Percentiles rank a stretch among this genome's conserved stretches.
Conservation (phyloP, 1,140 invertebrate species). For the Scaptomyza pallida region DNA sequence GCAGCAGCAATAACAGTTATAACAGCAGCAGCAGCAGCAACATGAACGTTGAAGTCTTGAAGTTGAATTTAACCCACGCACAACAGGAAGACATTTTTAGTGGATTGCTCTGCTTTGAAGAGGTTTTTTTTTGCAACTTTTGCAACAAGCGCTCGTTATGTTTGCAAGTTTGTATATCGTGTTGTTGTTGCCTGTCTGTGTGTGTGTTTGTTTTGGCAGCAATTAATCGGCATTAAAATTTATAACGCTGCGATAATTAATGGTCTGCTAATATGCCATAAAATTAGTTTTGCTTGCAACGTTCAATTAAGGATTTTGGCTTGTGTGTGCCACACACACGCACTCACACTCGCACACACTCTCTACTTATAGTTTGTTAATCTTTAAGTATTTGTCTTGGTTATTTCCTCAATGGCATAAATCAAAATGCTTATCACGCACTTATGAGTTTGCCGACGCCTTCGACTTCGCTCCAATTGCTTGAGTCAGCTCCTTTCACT, state of each 20-base stretch:
- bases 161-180: slow-evolving; percentile 53
- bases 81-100: slow-evolving; percentile 71
- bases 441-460: slow-evolving; percentile 47
- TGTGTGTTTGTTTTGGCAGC: slow-evolving; percentile 65
- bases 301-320: slow-evolving; percentile 79
- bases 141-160: slow-evolving; percentile 56
- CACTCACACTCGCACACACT: too few species aligned
- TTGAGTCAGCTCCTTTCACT: slow-evolving; percentile 10
- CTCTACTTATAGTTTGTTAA: too few species aligned
- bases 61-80: slow-evolving; percentile 66
- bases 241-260: slow-evolving; percentile 77
- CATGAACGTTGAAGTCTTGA: slow-evolving; percentile 32
- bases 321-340: slow-evolving; percentile 47
- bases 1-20: slow-evolving; percentile 2
- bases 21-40: slow-evolving; percentile 5
- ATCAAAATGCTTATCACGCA: slow-evolving; percentile 82
- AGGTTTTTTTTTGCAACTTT: slow-evolving; percentile 6
- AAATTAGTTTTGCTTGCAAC: slow-evolving; percentile 78
- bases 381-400: slow-evolving; percentile 27
- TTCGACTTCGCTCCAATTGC: slow-evolving; percentile 26
- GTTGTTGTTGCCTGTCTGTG: slow-evolving; percentile 54
- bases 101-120: slow-evolving; percentile 31
- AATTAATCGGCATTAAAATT: slow-evolving; percentile 83
- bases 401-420: slow-evolving; percentile 67
- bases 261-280: slow-evolving; percentile 80